Base-by-base conservation (phyloP, 2,888 invertebrate species). In the Argynnis bischoffii region DNA sequence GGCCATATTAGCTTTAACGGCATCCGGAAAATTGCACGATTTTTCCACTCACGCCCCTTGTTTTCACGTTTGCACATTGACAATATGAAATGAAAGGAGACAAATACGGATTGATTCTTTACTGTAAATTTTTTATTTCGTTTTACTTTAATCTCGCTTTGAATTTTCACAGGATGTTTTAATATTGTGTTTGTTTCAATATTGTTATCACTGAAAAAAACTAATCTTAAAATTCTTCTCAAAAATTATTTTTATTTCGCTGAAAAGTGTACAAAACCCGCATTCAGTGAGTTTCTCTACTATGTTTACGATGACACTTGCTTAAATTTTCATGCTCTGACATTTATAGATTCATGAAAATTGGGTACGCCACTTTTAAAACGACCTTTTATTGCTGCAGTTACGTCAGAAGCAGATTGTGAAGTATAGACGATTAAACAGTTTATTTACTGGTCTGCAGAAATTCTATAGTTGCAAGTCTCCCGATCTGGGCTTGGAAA, bases 1-100 rank as follows among this genome's bases (percentile, higher is more conserved):
- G 82, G 84, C 84, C 86, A 85, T 89, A 89, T 90, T 90, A 89
- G 86, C 87, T 89, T 85, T 87, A 89, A 86, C 86, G 88, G 89
- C 84, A 88, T 90, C 88, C 86, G 87, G 88, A 90, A 91, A 89
- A 90, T 88, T 87, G 87, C 85, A 79, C 83, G 85, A 89, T 87
- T 90, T 91, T 90, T 88, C 87, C 83, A 81, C 86, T 85, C 80
- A 81, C 83, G 77, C 84, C 84, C 82, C 83, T 84, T 84, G 84
- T 87, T 86, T 83, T 82, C 81, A 78, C 79, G 85, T 85, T 82
- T 83, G 79, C 81, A 84, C 84, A 84, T 82, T 85, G 86, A 84
- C 85, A 87, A 84, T 84, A 80, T 80, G 82, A 78, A 79, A 77
- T 76, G 48, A 82, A 82, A 81, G 79, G 81, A 78, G 65, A 69